Evolutionary conservation across 1,140 invertebrate genomes (phyloP), one percentile per base, ranked within the genome.

Genomic region (Drosophila repleta): DNA sequence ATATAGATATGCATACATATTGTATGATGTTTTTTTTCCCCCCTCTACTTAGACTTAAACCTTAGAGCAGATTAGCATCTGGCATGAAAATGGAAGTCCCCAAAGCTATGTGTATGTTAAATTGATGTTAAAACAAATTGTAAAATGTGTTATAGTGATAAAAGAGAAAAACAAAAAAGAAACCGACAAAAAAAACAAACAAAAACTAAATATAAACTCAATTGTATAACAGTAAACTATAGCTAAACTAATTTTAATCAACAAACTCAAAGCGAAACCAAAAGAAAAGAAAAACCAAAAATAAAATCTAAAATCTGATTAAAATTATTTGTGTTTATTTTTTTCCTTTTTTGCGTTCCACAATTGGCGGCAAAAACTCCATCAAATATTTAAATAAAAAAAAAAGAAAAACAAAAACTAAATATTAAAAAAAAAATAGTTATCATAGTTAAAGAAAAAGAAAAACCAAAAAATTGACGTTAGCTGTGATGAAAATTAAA

Each of bases 101-200:
- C 35, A 52, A 52, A 46, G 65, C 52, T 72, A 37, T 63, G 53
- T 72, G 57, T 46, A 41, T 73, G 29, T 69, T 41, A 56, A 58
- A 69, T 85, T 62, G 52, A 72, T 85, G 81, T 84, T 69, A 55
- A 63, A 82, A 66, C 57, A 63, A 77, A 69, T 63, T 85, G 73
- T 84, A 67, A 74, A 80, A 80, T 85, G 73, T 84, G 76, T 76
- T 76, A 76, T 76, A 85, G 76, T 80, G 60, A 76, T 56, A 76
- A 35, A 35, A 35, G 29, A 35, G 2, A 13, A 35, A 13, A 35
- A 13, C 3, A 35, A 10, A 32, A 10, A 35, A 2, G n/a, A n/a
- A n/a, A n/a, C n/a, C n/a, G n/a, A n/a, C n/a, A n/a, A 35, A 3
- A 3, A 11, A 35, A 13, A 13, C 6, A 35, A 11, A 13, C 32